Evolutionary conservation across 2,888 invertebrate genomes (phyloP).

Genomic region (Dasysyrphus albostriatus): DNA sequence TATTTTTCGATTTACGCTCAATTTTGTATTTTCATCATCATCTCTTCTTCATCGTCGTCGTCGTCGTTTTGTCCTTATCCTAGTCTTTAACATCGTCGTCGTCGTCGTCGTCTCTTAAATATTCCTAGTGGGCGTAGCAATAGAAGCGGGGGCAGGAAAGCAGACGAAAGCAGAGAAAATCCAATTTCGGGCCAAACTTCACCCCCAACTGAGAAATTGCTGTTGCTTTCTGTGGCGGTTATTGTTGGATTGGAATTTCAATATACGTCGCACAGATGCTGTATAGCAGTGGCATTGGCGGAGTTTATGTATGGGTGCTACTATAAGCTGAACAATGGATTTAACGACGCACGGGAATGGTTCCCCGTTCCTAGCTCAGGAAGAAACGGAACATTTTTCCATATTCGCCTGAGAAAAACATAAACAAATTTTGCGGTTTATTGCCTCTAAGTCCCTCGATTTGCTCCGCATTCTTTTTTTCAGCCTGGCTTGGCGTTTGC

Average conservation of each 20-base stretch:
- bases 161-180: constrained; percentile 48
- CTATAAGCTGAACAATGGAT: constrained; percentile 73
- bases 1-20: constrained; percentile 73
- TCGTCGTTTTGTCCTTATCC: constrained; percentile 26
- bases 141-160: background rate
- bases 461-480: constrained; percentile 63
- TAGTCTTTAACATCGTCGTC: background rate
- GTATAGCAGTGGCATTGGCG: constrained; percentile 33
- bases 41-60: constrained; percentile 38
- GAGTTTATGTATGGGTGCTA: constrained; percentile 50
- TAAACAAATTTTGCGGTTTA: constrained; percentile 78
- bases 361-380: constrained; percentile 50
- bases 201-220: constrained; percentile 72
- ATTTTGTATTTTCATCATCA: constrained; percentile 65
- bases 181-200: constrained; percentile 72
- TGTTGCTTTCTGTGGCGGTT: constrained; percentile 73
- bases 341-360: constrained; percentile 69
- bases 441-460: constrained; percentile 78
- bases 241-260: constrained; percentile 76
- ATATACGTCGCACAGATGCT: constrained; percentile 75
- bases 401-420: constrained; percentile 77
- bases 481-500: constrained; percentile 40
- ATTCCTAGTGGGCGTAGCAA: constrained; percentile 47
- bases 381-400: constrained; percentile 76
- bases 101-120: constrained; percentile 48